These are phyloP conservation scores for Sarcophaga peregrina DNA, from an alignment of 1,140 invertebrate genomes.

Conservation along the genomic window DNA sequence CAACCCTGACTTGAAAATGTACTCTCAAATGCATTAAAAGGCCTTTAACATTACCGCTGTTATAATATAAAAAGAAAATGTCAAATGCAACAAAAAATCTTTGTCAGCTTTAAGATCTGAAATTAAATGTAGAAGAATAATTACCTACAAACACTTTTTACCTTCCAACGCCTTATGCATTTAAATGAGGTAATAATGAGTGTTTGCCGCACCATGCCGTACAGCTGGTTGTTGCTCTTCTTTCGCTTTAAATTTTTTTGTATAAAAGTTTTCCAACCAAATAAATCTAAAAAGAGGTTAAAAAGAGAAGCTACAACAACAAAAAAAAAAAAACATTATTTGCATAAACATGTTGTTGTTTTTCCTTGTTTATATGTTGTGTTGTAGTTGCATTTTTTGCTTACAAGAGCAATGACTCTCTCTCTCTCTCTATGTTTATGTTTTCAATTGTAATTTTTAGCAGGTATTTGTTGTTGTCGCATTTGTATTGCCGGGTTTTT, in stretches of 20 bases:
- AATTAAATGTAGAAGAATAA: conserved; percentile 4
- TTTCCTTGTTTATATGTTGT: background rate
- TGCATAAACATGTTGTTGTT: conserved; percentile 25
- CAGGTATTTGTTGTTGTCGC: no score
- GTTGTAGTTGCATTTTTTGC: background rate
- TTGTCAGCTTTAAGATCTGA: background rate
- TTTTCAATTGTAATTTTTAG: no score
- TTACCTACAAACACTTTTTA: background rate
- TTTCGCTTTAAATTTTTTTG: background rate
- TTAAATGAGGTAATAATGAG: conserved; percentile 19
- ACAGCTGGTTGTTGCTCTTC: background rate
- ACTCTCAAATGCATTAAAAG: no score
- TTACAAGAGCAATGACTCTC: conserved; percentile 2
- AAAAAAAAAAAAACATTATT: conserved; percentile 3
- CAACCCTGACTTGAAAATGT: no score
- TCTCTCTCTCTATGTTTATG: background rate
- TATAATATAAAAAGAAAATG: background rate
- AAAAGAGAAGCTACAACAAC: background rate
- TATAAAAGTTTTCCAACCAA: background rate
- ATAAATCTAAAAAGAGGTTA: background rate
- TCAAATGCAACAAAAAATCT: background rate
- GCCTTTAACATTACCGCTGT: no score
- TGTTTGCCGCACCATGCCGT: background rate
- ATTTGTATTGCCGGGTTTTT: background rate
- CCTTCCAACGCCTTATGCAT: background rate